Base-by-base conservation (phyloP, 2,888 invertebrate genomes). In the Frankliniella fusca region DNA sequence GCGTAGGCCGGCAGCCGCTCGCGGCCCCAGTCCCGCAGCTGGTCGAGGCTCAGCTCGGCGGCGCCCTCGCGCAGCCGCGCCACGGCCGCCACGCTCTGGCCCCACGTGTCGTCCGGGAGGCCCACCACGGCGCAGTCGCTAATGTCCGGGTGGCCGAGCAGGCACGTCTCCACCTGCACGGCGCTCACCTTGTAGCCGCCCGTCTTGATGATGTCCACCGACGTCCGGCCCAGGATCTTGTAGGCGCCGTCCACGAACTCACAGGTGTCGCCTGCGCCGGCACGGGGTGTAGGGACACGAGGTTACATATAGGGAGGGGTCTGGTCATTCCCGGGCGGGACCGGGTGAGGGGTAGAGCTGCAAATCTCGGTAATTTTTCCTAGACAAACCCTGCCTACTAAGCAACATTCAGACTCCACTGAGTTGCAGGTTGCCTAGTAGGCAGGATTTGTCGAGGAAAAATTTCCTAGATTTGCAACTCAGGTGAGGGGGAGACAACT, bases 141-240 rank as follows among this genome's bases (percentile, higher is more conserved):
- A 27, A 97, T 91, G 85, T 90, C 89, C 0, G 94, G 93, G 87
- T 96, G 93, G 50, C 92, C 92, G 83, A 96, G 87, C 5, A 97
- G 89, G 18, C 93, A 92, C 0, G 95, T 93, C 89, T 97, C 97
- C 15, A 97, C 92, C 86, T 95, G 93, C 12, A 97, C 89, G 0
- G 97, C 96, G 86, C 95, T 95, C 15, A 97, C 90, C 88, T 96
- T 96, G 88, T 94, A 96, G 0, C 96, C 97, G 20, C 95, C 93
- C 81, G 93, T 93, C 88, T 96, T 97, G 85, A 97, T 94, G 84
- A 96, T 95, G 87, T 97, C 97, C 0, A 95, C 92, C 65, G 93
- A 94, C 10, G 93, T 93, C 70, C 97, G 90, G 48, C 97, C 97
- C 28, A 97, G 89, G 84, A 97, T 94, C 86, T 91, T 92, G 88